phyloP scores from a whole-genome alignment of 2,888 invertebrate species.

The Achlya flavicornis region DNA sequence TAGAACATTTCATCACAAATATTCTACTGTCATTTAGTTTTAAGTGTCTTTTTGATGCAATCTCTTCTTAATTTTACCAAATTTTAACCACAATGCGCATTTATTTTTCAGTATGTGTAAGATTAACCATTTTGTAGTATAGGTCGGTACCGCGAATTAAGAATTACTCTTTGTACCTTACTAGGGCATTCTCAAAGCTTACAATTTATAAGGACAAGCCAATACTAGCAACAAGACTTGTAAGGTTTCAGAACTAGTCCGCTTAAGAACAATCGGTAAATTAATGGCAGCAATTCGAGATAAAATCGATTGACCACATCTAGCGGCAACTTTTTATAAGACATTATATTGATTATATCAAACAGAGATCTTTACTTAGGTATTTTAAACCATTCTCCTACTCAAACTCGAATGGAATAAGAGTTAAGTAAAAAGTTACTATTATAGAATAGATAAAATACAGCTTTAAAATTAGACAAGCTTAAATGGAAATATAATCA shows the following conservation, averaged over 20 bases:
- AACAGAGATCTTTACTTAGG: slow-evolving; percentile 2
- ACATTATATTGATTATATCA: slow-evolving; percentile 1
- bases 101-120: slow-evolving; percentile 33
- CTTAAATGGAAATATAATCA: slow-evolving; percentile 32
- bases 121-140: slow-evolving; percentile 16
- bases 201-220: too few relatives aligned
- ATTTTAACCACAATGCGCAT: slow-evolving; percentile 32
- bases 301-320: background rate
- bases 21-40: slow-evolving; percentile 6
- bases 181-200: too few relatives aligned
- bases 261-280: background rate
- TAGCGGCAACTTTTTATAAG: background rate
- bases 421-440: slow-evolving; percentile 39
- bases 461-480: slow-evolving; percentile 51
- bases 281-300: background rate
- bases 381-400: background rate
- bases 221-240: too few relatives aligned
- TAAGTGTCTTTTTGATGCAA: slow-evolving; percentile 6
- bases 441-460: slow-evolving; percentile 41
- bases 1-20: slow-evolving; percentile 37
- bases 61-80: slow-evolving; percentile 17
- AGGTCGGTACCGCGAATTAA: background rate
- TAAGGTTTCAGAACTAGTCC: too few relatives aligned
- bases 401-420: background rate
- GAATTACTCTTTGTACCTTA: background rate